Conservation (phyloP, 2,797 vertebrate genomes). For the Aldrovandia affinis region DNA sequence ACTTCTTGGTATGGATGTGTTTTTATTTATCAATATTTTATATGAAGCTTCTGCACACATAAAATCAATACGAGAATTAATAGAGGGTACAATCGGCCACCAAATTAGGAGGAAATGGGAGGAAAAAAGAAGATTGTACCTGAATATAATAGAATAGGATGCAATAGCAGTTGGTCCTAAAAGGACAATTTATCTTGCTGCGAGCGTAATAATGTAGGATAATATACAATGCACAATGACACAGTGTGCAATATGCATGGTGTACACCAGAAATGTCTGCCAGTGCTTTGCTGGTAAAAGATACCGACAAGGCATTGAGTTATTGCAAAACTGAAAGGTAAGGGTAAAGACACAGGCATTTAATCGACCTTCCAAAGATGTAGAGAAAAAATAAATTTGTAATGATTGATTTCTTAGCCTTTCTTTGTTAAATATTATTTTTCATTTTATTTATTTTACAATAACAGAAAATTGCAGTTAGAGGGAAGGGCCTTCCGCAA, state of each 20-base stretch:
- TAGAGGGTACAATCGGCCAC: too few species aligned
- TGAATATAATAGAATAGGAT: neutral
- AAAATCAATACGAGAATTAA: too few species aligned
- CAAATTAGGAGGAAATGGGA: too few species aligned
- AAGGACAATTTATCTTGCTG: neutral
- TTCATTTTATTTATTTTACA: neutral
- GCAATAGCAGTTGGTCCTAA: neutral
- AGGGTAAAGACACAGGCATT: too few species aligned
- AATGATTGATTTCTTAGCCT: neutral
- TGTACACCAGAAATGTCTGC: neutral
- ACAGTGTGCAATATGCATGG: neutral
- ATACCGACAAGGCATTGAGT: neutral
- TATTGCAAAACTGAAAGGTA: constrained; percentile 10
- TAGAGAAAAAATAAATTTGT: neutral
- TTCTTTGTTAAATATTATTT: neutral
- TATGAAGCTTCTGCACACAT: too few species aligned
- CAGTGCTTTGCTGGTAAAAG: neutral
- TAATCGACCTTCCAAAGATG: neutral
- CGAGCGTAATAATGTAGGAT: neutral
- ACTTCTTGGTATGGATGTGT: too few species aligned
- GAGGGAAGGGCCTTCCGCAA: neutral
- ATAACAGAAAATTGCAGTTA: neutral
- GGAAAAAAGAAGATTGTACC: neutral
- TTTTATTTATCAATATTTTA: too few species aligned
- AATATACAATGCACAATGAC: neutral